Percentiles rank a stretch among this genome's conserved stretches.
These are phyloP conservation scores for Cotesia typhae DNA, from an alignment of 1,140 invertebrate genomes.

Conservation along the genomic window DNA sequence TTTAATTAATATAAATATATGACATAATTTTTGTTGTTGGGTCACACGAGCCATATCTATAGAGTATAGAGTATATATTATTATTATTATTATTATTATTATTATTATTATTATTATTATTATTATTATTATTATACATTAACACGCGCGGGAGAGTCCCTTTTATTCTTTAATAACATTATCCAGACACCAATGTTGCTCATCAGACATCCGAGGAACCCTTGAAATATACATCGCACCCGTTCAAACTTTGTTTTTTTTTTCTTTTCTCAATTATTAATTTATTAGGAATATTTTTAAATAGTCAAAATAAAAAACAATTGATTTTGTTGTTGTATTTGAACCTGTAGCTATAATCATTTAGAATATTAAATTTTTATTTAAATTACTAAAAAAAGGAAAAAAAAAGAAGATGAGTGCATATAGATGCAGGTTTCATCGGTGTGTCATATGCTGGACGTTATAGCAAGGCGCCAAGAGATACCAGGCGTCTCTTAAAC, in stretches of 20 bases:
- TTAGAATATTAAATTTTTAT: too few species aligned
- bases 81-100: not conserved
- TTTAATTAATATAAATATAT: too few species aligned
- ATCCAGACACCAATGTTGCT: slow-evolving; percentile 51
- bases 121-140: not conserved
- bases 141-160: slow-evolving; percentile 37
- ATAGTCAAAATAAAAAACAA: too few species aligned
- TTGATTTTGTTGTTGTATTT: too few species aligned
- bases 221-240: slow-evolving; percentile 43
- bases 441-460: not conserved
- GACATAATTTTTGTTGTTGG: too few species aligned
- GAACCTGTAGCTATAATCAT: too few species aligned
- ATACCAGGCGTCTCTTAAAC: slow-evolving; percentile 56
- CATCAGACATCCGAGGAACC: slow-evolving; percentile 46
- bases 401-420: not conserved
- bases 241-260: not conserved
- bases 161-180: slow-evolving; percentile 53
- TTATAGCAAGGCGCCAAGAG: slow-evolving; percentile 58
- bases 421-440: not conserved
- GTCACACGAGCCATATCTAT: too few species aligned
- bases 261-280: too few species aligned
- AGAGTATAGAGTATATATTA: too few species aligned
- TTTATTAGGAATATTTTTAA: too few species aligned
- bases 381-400: not conserved
- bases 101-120: not conserved